Evolutionary conservation across 2,888 invertebrate species (phyloP), one percentile per base, ranked within the genome.

Genomic region (Drosophila nr. medialis): DNA sequence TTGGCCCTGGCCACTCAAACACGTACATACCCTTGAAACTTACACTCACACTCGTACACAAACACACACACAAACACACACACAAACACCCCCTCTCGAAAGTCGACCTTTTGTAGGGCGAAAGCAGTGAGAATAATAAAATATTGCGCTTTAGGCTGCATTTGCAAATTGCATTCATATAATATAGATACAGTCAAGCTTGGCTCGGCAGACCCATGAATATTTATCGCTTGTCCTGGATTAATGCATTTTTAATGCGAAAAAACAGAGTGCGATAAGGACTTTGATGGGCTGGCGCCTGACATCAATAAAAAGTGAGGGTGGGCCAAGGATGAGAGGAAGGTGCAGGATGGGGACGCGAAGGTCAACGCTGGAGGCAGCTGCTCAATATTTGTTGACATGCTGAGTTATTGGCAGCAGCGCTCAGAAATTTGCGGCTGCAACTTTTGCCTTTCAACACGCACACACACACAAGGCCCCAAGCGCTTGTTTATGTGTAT

Each of bases 221-320:
- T 87, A 85, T 90, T 90, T 88, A 85, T 88, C 86, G 71, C 89
- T 66, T 77, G 88, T 77, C 69, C 72, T 32, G 69, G 77, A 83
- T 83, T 88, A 88, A 86, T 90, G 90, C 86, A 88, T 73, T 75
- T 72, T 83, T 83, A 86, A 88, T 86, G 83, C 73, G 70, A 69
- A 77, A 80, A 51, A 38, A 42, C 62, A 61, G 21, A 53, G 36
- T 15, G n/a, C 45, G n/a, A 21, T 40, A 50, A 24, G 29, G 42
- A 38, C 63, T 58, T 50, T 55, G 64, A 55, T 54, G 61, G 34
- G 64, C 67, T 45, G 68, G 63, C 56, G 72, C 36, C 56, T 76
- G 81, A 48, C 60, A 63, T 42, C 77, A 56, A 69, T 72, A 77
- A 77, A 77, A 80, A 11, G 18, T 2, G n/a, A 0, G 48, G 13